Base-by-base conservation (phyloP, 2,797 vertebrate genomes). In the Brachyalestes nurse region DNA sequence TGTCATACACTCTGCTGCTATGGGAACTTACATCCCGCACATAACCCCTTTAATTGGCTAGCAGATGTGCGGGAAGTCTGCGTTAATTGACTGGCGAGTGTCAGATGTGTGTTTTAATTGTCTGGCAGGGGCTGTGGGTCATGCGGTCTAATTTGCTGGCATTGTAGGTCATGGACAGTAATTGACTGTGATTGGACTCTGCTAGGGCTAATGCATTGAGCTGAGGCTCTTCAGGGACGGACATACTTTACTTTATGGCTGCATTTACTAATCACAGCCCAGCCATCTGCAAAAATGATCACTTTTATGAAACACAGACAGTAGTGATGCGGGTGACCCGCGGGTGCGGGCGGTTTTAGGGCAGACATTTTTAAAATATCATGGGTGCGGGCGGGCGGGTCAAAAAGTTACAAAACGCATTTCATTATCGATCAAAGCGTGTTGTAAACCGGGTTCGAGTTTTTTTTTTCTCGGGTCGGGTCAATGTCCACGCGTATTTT, bases 11-110 rank as follows among this genome's bases (percentile, higher is more conserved):
- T 75, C 28, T 60, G 58, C 38, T 58, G 40, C 40, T 23, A 2
- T 42, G 1, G 17, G 55, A 40, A 12, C 42, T 80, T 17, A 23
- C 58, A 49, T 75, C 25, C 47, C 5, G 17, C 71, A 38, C 71
- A 58, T 40, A 77, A 21, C 21, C 51, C 23, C 70, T 49, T 74
- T 81, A 83, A 86, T 82, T 77, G 82, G 76, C 75, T 23, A 79
- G 60, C 67, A 58, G 70, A 67, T 72, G 65, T 77, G 77, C 65
- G 62, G 79, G 45, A 77, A 25, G 62, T 62, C 14, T 76, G 79
- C 61, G 77, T 61, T 71, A 79, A 82, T 76, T 82, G 84, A 78
- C 42, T 21, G 42, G 62, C 47, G 67, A 79, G 28, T 79, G 75
- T 77, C 69, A 81, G 38, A 53, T 67, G 69, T 80, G 73, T 71